Evolutionary conservation across 2,888 invertebrate species (phyloP).

Genomic region (Pegoplata infirma): DNA sequence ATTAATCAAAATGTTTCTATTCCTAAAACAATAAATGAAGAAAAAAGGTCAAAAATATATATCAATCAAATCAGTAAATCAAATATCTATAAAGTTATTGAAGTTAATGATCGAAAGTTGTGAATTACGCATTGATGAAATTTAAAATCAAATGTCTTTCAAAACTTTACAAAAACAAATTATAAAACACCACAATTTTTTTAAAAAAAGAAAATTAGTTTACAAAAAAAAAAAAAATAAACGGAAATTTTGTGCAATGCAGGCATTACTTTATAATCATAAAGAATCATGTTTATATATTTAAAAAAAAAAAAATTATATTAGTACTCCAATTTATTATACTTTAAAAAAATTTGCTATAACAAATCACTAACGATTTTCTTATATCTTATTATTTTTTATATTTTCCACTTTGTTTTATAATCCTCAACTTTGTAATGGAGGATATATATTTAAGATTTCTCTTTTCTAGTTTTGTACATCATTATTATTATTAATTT

Average conservation of each 20-base stretch:
- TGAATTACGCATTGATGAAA: conserved; percentile 54
- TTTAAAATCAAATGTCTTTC: conserved; percentile 39
- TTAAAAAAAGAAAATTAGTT: conserved; percentile 18
- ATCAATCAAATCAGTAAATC: conserved; percentile 27
- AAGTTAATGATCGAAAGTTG: conserved; percentile 55
- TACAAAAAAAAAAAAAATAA: conserved; percentile 23
- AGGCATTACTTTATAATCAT: conserved; percentile 70
- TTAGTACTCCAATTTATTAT: conserved; percentile 16
- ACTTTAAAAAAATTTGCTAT: conserved; percentile 8
- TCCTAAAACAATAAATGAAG: conserved; percentile 61
- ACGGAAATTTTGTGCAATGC: conserved; percentile 71
- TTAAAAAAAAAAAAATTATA: conserved; percentile 21
- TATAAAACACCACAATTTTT: conserved; percentile 53
- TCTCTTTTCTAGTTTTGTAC: no score
- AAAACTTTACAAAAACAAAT: conserved; percentile 37
- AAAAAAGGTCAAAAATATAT: conserved; percentile 10
- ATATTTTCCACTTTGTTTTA: no score
- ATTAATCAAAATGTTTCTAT: conserved; percentile 55
- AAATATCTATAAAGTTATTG: conserved; percentile 49
- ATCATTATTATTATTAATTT: conserved; percentile 12
- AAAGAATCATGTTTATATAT: conserved; percentile 30
- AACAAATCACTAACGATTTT: conserved; percentile 15
- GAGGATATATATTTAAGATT: no score
- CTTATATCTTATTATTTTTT: conserved; percentile 1
- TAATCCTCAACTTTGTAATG: no score